Conservation (phyloP, 2,888 invertebrate genomes). For the Caenorhabditis virilis region DNA sequence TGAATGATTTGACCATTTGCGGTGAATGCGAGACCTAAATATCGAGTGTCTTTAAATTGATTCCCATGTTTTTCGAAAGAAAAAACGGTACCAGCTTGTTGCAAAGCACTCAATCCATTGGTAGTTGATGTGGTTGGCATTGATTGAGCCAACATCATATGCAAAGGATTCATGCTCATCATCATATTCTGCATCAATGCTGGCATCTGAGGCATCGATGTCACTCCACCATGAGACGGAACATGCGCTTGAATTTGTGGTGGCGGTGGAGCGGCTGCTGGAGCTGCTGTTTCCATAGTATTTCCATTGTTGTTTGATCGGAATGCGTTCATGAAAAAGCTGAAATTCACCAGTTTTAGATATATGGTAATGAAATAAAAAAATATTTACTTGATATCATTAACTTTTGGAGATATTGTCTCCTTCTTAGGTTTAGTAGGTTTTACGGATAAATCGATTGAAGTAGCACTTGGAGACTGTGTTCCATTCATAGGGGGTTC, state of each 20-base stretch:
- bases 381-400: conserved; percentile 13
- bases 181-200: conserved; percentile 37
- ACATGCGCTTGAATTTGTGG: conserved; percentile 4
- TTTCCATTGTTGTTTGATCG: neutral
- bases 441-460: neutral
- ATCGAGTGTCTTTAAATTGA: neutral
- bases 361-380: neutral
- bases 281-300: neutral
- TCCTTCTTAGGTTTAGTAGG: conserved; percentile 9
- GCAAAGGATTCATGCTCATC: conserved; percentile 41
- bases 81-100: conserved; percentile 28
- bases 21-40: conserved; percentile 30
- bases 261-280: conserved; percentile 3
- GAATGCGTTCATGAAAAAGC: neutral
- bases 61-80: neutral
- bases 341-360: neutral
- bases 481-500: too few relatives aligned
- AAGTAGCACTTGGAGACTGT: neutral
- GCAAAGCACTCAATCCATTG: conserved; percentile 27
- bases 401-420: neutral
- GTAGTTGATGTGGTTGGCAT: conserved; percentile 13
- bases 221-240: too few relatives aligned
- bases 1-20: conserved; percentile 43
- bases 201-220: neutral
- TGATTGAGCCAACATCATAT: conserved; percentile 32